Base-by-base conservation (phyloP, 1,140 invertebrate species). In the Hydropsyche tenuis region DNA sequence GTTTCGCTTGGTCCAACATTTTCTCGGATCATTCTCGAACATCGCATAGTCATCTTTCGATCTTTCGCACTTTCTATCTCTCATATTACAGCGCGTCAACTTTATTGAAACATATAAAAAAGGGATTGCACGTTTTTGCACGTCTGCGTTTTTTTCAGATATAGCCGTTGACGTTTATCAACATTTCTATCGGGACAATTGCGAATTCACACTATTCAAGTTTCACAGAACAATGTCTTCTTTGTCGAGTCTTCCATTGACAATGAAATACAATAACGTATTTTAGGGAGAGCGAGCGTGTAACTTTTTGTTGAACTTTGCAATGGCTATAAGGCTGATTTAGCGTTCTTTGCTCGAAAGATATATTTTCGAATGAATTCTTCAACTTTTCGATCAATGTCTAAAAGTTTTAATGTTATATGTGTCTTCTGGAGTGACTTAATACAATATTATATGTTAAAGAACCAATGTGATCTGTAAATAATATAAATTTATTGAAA, bases 191-290 rank as follows among this genome's bases (percentile, higher is more conserved):
- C 1, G 48, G 18, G 48, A 18, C 48, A 20, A 53, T 53, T 20
- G 16, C 20, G 48, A 53, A 53, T 53, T 53, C 48, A 5, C 48
- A 53, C 7, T 20, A 18, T 53, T 53, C 9, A 18, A 53, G 48
- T 18, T n/a, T 53, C 16, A 18, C 48, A 53, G 48, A 53, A 53
- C 48, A 53, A 53, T 53, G 48, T 53, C 48, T 46, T 46, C 45
- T 53, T 53, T 53, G 20, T 53, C 48, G n/a, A 53, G 16, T 53
- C 18, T 53, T 53, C 18, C 20, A 7, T 20, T 16, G 12, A 18
- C 48, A 53, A 53, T 18, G 16, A 16, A 53, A 20, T 18, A 53
- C 48, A 53, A 16, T 18, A 7, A 18, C 48, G 20, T 16, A 53
- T 53, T 53, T 53, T 9, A 53, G 16, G 48, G 48, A 53, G 45